Base-by-base conservation (phyloP, 2,113 vertebrate genomes). In the Pantherophis guttatus region DNA sequence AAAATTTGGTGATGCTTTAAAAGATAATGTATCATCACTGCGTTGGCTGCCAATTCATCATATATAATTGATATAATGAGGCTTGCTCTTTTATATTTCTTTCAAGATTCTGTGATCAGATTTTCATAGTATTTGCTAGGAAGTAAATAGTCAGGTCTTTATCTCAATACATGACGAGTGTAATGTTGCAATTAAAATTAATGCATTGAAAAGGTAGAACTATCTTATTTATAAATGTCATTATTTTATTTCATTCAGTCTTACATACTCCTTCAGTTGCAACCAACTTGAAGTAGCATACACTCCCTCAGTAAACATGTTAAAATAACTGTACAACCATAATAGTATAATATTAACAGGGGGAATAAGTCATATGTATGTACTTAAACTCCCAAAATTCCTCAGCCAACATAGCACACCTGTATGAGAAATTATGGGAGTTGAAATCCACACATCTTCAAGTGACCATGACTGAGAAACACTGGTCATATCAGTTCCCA, bases 161-260 rank as follows among this genome's bases (percentile, higher is more conserved):
- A 65, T 81, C 5, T 2, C 59, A 52, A 19, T 26, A 65, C 5
- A 91, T 39, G 24, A 58, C 39, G n/a, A 93, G 89, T 89, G 94
- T 10, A 0, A 1, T 90, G 88, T 93, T 0, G 0, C 75, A 53
- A 92, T 87, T 70, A 44, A 92, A 0, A 93, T 50, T 85, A 92
- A 39, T 89, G 29, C 65, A n/a, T 53, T 90, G 21, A 21, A 12
- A 53, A 65, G 62, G 24, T 59, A 87, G 90, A 48, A 91, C 29
- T 26, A 87, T 54, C 21, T 94, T 92, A 94, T 54, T 6, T 70
- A 94, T 93, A 92, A 85, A 94, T 58, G 75, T 91, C 87, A 89
- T 87, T 48, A 21, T 50, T 33, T 75, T 33, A 39, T 75, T 75
- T 75, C n/a, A 75, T 75, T 75, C 70, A 33, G 13, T 75, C 70